A percentile compares a stretch with the other conserved stretches of the same genome.
These are phyloP conservation scores for Fistularia commersonii DNA, from an alignment of 2,797 vertebrate genomes.

Conservation along the genomic window DNA sequence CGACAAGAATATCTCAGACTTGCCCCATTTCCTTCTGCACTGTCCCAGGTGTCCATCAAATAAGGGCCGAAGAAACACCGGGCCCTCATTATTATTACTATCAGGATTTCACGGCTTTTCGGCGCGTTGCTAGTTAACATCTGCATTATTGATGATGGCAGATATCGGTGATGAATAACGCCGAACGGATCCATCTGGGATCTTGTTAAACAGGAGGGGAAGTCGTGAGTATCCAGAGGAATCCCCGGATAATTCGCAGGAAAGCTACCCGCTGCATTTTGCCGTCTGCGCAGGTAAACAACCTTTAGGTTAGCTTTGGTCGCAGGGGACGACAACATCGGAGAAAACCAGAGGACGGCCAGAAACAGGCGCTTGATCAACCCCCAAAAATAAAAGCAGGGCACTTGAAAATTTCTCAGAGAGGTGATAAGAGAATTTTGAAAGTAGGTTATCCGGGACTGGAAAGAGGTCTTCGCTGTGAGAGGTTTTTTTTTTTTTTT, in stretches of 20 bases:
- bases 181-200: constrained; percentile 21
- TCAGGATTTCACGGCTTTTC: constrained; percentile 1
- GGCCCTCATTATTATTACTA: constrained; percentile 15
- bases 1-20: constrained; percentile 43
- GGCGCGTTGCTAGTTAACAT: constrained; percentile 48
- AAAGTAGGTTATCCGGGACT: constrained; percentile 47
- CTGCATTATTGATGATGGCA: constrained; percentile 61
- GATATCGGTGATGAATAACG: constrained; percentile 64
- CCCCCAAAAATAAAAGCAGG: background rate
- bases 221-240: too few relatives aligned
- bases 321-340: too few relatives aligned
- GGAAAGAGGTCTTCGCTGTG: constrained; percentile 14
- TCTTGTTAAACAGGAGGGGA: constrained; percentile 38
- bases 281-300: too few relatives aligned
- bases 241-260: too few relatives aligned
- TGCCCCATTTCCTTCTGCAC: constrained; percentile 36
- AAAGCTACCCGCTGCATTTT: too few relatives aligned
- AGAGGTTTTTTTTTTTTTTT: too few relatives aligned
- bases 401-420: background rate
- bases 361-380: too few relatives aligned
- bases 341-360: too few relatives aligned
- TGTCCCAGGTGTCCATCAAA: constrained; percentile 40
- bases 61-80: constrained; percentile 23
- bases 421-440: constrained; percentile 7
- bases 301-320: too few relatives aligned